Base-by-base conservation (phyloP, 1,140 invertebrate species). In the Littorina saxatilis region DNA sequence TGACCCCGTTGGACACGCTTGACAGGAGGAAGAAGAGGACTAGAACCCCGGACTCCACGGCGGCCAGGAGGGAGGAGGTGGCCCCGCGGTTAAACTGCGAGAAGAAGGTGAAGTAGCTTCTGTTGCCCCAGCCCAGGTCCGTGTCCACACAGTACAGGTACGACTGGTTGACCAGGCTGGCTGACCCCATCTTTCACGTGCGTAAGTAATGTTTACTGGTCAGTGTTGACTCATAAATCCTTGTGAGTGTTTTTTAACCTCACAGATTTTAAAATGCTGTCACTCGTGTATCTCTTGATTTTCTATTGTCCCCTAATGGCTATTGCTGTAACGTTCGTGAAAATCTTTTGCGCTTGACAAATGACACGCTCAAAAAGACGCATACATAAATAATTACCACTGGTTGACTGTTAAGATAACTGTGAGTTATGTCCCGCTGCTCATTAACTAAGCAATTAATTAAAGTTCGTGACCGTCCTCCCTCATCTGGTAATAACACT, bases 11-110 rank as follows among this genome's bases (percentile, higher is more conserved):
- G 37, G 84, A 86, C 27, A 86, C 73, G 11, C 93, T 43, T 1
- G 92, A 92, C n/a, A 92, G 58, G 0, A 93, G 4, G 17, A 90
- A 88, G 11, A 90, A 72, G 23, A 87, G 35, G 2, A 80, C 58
- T 23, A 88, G 75, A 20, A 87, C 52, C 17, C 43, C n/a, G 0
- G 86, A 85, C 79, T 91, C 90, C 20, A 91, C 32, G 75, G 20
- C 79, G 9, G 7, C 73, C 1, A 63, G 61, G 37, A 43, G 35
- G 58, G 1, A 13, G 43, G 47, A 5, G 43, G 27, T 2, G 23
- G 40, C 23, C 55, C 20, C 55, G 73, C 88, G 70, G 76, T 90
- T 88, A 50, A 91, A 90, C 58, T 90, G 85, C 20, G 86, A 86
- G 74, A 85, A 90, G 80, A 84, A 90, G 0, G 90, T 86, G 75